A percentile compares a stretch with the other conserved stretches of the same genome.
Conservation (phyloP, 2,888 invertebrate genomes). For the Xylocampa areola region DNA sequence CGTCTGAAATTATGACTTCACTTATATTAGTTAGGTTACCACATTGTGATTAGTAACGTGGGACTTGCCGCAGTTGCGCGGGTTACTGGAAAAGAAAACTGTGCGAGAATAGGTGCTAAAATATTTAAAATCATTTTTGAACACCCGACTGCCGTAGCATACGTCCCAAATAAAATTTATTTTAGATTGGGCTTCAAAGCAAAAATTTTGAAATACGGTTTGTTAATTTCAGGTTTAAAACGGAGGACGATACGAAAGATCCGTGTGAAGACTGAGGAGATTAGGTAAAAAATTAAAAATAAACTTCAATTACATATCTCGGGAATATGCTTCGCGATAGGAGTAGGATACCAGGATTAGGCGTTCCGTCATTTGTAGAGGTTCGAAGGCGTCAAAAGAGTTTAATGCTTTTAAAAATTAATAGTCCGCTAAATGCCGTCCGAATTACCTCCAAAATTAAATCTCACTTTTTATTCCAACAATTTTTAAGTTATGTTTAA, state of each 20-base stretch:
- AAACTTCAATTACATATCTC: conserved; percentile 5
- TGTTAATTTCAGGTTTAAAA: conserved; percentile 84
- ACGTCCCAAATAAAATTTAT: conserved; percentile 23
- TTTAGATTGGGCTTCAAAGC: conserved; percentile 49
- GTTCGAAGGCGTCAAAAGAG: conserved; percentile 6
- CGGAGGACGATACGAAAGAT: conserved; percentile 72
- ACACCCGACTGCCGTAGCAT: background rate
- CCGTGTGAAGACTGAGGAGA: conserved; percentile 74
- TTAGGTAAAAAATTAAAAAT: conserved; percentile 65
- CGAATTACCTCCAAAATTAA: conserved; percentile 2
- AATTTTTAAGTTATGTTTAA: too few species aligned
- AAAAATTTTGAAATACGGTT: conserved; percentile 72
- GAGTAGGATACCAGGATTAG: conserved; percentile 11
- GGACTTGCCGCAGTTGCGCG: conserved; percentile 6
- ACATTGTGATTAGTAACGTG: conserved; percentile 4
- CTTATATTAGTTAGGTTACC: conserved; percentile 1
- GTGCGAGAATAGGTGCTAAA: conserved; percentile 25
- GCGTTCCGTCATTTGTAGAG: conserved; percentile 4
- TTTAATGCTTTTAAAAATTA: background rate
- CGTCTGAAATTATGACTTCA: background rate
- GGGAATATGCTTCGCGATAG: conserved; percentile 12
- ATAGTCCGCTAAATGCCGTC: conserved; percentile 22
- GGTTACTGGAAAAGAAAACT: background rate
- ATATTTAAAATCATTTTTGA: conserved; percentile 2
- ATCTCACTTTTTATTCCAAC: background rate